Evolutionary conservation across 2,797 vertebrate species (phyloP).

Genomic region (Tenualosa ilisha): DNA sequence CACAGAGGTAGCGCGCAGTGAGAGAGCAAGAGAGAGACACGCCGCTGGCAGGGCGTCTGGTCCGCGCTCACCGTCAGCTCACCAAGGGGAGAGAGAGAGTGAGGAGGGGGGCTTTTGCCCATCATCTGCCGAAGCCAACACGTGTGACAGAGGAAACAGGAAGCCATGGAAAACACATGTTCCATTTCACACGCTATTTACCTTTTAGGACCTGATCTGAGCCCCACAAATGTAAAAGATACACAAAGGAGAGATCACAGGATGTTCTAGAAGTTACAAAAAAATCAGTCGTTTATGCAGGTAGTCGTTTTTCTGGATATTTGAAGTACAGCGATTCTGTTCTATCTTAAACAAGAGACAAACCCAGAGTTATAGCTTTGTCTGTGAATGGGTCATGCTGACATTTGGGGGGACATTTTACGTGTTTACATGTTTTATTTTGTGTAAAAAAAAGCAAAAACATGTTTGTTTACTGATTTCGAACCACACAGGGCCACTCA

Average conservation of each 20-base stretch:
- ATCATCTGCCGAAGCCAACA: conserved; percentile 68
- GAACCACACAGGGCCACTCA: conserved; percentile 33
- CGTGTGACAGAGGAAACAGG: conserved; percentile 65
- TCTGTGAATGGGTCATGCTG: background rate
- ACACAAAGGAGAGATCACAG: conserved; percentile 48
- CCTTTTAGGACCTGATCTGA: conserved; percentile 58
- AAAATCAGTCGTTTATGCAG: conserved; percentile 66
- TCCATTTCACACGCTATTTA: conserved; percentile 77
- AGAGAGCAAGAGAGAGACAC: background rate
- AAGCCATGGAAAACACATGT: conserved; percentile 80
- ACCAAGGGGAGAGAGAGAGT: background rate
- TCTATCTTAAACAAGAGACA: background rate
- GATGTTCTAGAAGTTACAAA: conserved; percentile 65
- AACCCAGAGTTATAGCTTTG: background rate
- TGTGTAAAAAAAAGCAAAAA: too few species aligned
- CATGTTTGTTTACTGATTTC: conserved; percentile 22
- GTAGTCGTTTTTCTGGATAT: conserved; percentile 66
- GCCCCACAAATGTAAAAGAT: conserved; percentile 68
- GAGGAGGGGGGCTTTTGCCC: background rate
- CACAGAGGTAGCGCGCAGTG: background rate
- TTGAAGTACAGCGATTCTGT: conserved; percentile 61
- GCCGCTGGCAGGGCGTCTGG: background rate
- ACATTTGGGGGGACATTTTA: background rate
- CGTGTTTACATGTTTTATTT: conserved; percentile 3
- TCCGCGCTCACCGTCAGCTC: background rate